Percentiles rank a stretch among this genome's conserved stretches.
These are phyloP conservation scores for Tonatia bakeri DNA, from an alignment of 2,113 vertebrate genomes.

Conservation along the genomic window DNA sequence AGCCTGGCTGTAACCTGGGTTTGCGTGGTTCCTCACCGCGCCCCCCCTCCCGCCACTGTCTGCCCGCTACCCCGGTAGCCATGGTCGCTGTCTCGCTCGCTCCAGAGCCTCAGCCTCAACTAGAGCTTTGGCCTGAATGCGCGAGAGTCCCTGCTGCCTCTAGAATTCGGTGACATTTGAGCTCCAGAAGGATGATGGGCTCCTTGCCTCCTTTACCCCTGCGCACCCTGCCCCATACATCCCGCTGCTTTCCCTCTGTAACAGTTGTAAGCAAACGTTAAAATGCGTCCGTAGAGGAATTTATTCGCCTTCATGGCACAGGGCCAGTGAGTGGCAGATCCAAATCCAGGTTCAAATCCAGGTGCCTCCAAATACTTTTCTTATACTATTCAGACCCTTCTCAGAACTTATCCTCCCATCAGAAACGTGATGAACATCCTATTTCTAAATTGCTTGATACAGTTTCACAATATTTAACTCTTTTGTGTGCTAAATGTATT, in stretches of 20 bases:
- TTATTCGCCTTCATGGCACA: not conserved
- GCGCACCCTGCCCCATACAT: not conserved
- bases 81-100: not conserved
- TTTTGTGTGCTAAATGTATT: not conserved
- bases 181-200: not conserved
- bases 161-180: not conserved
- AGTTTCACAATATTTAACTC: not conserved
- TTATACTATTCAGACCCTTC: not conserved
- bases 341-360: not conserved
- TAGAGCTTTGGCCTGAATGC: not conserved
- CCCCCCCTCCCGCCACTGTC: no score
- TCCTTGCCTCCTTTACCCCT: not conserved
- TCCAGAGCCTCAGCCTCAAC: not conserved
- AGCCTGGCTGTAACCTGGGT: not conserved
- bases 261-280: not conserved
- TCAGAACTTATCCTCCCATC: not conserved
- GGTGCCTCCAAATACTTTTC: not conserved
- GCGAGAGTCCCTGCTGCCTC: fast-evolving
- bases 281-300: fast-evolving
- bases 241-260: not conserved
- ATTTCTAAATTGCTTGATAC: not conserved
- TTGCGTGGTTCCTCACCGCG: not conserved
- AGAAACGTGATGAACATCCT: not conserved
- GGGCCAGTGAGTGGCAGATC: not conserved
- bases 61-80: no score